A percentile compares a stretch with the other conserved stretches of the same genome.
Conservation (phyloP, 2,888 invertebrate genomes). For the Acanthosoma haemorrhoidale region DNA sequence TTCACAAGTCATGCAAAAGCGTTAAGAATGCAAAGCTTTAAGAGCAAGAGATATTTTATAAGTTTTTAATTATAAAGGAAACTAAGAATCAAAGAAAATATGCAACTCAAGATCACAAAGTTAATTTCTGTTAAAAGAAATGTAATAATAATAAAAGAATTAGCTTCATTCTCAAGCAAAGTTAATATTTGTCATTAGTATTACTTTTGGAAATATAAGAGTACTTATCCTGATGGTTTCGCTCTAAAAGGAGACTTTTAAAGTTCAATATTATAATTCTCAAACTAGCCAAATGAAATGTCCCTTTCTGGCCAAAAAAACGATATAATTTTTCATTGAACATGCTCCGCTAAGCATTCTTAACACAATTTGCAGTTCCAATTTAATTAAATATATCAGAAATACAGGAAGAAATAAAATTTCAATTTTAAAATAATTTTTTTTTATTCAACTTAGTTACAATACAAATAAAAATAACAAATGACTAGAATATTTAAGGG, state of each 20-base stretch:
- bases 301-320: constrained; percentile 19
- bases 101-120: constrained; percentile 8
- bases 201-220: neutral
- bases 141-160: constrained; percentile 13
- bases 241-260: neutral
- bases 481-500: constrained; percentile 21
- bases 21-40: constrained; percentile 28
- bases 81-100: neutral
- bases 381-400: neutral
- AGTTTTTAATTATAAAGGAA: neutral
- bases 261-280: neutral
- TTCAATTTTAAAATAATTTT: neutral
- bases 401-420: neutral
- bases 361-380: neutral
- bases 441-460: constrained; percentile 10
- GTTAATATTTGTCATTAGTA: constrained; percentile 1
- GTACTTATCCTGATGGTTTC: neutral
- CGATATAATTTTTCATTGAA: constrained; percentile 28
- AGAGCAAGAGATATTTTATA: constrained; percentile 13
- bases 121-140: constrained; percentile 9
- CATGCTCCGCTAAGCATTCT: neutral
- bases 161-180: constrained; percentile 25
- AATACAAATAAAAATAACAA: constrained; percentile 7
- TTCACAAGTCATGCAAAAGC: constrained; percentile 26
- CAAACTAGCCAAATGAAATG: constrained; percentile 3